A percentile compares a stretch with the other conserved stretches of the same genome.
Evolutionary conservation across 2,888 invertebrate species (phyloP).

Genomic region (Drosophila prolongata): DNA sequence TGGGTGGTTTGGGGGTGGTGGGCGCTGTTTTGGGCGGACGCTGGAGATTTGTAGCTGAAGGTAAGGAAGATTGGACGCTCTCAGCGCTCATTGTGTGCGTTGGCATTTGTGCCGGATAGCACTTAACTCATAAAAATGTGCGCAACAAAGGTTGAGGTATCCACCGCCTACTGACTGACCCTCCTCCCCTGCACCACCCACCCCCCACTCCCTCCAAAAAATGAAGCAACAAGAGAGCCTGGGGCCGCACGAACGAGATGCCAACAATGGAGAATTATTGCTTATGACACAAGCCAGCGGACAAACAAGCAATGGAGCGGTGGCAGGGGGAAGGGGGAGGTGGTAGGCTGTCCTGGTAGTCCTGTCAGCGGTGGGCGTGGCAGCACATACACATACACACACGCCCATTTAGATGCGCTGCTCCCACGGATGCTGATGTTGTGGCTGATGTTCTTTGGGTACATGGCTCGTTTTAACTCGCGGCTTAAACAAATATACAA

Average conservation of each 20-base stretch:
- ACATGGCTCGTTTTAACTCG: constrained; percentile 64
- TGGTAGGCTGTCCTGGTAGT: background rate
- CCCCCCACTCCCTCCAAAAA: background rate
- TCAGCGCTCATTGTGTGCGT: constrained; percentile 25
- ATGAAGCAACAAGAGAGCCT: constrained; percentile 66
- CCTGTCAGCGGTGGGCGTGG: constrained; percentile 40
- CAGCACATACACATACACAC: constrained; percentile 25
- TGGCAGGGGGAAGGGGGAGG: background rate
- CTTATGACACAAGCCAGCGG: constrained; percentile 67
- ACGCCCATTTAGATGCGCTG: constrained; percentile 40
- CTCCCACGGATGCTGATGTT: constrained; percentile 16
- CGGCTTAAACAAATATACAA: constrained; percentile 60
- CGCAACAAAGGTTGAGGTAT: constrained; percentile 44
- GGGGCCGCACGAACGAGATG: constrained; percentile 38
- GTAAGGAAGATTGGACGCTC: constrained; percentile 34
- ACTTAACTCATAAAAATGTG: constrained; percentile 79
- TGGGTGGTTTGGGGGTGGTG: background rate
- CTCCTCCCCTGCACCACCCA: background rate
- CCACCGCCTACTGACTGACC: background rate
- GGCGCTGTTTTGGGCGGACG: background rate
- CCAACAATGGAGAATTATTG: constrained; percentile 72
- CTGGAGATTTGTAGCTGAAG: constrained; percentile 15
- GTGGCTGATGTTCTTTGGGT: constrained; percentile 39
- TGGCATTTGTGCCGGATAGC: constrained; percentile 60
- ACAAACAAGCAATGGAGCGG: constrained; percentile 13